Conservation (phyloP, 2,113 vertebrate species). For the Leiothrix lutea region DNA sequence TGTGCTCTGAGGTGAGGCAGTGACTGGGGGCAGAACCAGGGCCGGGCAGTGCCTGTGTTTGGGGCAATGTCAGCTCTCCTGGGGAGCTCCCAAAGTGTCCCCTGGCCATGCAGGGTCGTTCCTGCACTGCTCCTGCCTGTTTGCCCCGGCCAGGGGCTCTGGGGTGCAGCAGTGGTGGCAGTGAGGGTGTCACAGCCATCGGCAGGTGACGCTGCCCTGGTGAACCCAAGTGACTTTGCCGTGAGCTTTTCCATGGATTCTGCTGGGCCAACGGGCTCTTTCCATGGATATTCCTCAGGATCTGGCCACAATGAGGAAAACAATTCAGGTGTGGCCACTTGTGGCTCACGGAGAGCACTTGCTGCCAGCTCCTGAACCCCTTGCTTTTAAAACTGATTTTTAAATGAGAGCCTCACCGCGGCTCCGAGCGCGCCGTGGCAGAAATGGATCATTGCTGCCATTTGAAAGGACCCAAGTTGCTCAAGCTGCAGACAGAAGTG, state of each 20-base stretch:
- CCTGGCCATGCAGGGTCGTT: accelerated
- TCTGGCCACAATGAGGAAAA: background rate
- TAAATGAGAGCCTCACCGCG: accelerated
- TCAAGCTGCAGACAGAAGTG: background rate
- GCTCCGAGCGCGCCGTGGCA: accelerated
- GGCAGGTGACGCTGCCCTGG: background rate
- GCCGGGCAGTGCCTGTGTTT: accelerated
- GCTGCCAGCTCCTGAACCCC: background rate
- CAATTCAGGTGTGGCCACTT: background rate
- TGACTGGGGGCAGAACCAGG: background rate
- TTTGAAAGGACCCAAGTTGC: background rate
- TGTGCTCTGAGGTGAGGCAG: background rate
- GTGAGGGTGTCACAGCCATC: accelerated
- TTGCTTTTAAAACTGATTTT: background rate
- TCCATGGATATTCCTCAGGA: accelerated
- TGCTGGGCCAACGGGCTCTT: background rate
- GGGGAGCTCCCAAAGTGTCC: accelerated
- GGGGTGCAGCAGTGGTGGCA: background rate
- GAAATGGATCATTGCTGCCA: background rate
- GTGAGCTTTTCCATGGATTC: accelerated
- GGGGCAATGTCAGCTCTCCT: accelerated
- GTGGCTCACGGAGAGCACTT: background rate
- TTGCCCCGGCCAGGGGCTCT: background rate
- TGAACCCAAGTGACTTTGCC: accelerated
- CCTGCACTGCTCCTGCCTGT: background rate